Conservation (phyloP, 2,888 invertebrate species). For the Coelopa pilipes region DNA sequence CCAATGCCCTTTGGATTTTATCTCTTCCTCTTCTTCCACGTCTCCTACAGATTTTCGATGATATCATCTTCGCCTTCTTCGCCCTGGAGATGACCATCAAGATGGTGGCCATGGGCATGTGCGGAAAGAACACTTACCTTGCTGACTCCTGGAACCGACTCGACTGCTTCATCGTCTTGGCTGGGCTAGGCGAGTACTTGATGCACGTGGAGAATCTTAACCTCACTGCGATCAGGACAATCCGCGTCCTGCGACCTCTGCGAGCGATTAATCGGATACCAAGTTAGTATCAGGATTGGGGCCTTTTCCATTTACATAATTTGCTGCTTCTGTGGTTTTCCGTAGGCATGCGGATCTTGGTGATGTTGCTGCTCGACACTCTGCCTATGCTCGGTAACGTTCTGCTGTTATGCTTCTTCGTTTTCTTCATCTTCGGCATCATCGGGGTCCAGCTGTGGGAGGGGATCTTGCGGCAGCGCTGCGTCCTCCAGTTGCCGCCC, state of each 20-base stretch:
- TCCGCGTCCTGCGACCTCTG: conserved; percentile 94
- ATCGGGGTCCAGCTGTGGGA: conserved; percentile 99
- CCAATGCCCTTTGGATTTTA: background rate
- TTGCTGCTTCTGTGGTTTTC: background rate
- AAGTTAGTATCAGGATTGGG: conserved; percentile 75
- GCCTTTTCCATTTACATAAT: background rate
- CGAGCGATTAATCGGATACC: conserved; percentile 99
- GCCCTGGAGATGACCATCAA: conserved; percentile 98
- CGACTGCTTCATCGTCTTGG: conserved; percentile 97
- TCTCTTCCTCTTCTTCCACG: conserved; percentile 24
- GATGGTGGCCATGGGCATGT: conserved; percentile 98
- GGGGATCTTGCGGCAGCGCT: conserved; percentile 94
- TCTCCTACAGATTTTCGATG: conserved; percentile 87
- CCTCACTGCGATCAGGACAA: conserved; percentile 97
- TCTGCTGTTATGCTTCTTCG: conserved; percentile 97
- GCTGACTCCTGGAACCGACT: conserved; percentile 99
- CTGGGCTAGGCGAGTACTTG: conserved; percentile 91
- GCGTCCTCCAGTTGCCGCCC: conserved; percentile 81
- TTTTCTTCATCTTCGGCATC: conserved; percentile 99
- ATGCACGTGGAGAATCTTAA: conserved; percentile 97
- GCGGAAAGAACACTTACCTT: conserved; percentile 92
- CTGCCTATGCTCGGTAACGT: conserved; percentile 99
- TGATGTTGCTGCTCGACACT: conserved; percentile 97
- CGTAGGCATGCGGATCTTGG: conserved; percentile 97
- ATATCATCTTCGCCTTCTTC: conserved; percentile 98